A percentile compares a stretch with the other conserved stretches of the same genome.
phyloP scores from a whole-genome alignment of 1,140 invertebrate species.

The Caenorhabditis brenneri region DNA sequence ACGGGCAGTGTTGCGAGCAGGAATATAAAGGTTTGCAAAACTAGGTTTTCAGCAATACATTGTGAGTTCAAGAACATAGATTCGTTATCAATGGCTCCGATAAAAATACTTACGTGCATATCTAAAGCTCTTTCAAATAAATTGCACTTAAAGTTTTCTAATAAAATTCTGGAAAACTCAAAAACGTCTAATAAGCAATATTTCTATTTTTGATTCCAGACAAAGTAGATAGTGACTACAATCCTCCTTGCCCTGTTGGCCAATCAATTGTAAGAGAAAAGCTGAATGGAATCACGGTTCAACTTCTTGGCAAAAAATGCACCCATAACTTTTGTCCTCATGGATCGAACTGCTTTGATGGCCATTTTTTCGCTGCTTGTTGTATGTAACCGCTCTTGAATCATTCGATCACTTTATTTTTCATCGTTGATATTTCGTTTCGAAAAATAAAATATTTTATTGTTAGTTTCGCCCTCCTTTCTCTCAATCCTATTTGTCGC shows the following conservation, averaged over 20 bases:
- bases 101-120: too few relatives aligned
- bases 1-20: not conserved
- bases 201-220: not conserved
- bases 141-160: too few relatives aligned
- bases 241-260: not conserved
- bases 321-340: conserved; percentile 18
- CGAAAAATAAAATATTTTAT: conserved; percentile 8
- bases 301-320: conserved; percentile 7
- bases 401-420: too few relatives aligned
- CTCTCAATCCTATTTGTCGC: too few relatives aligned
- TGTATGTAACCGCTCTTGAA: too few relatives aligned
- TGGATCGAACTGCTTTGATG: not conserved
- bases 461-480: not conserved
- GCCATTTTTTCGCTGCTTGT: conserved; percentile 13
- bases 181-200: too few relatives aligned
- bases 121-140: too few relatives aligned
- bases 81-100: too few relatives aligned
- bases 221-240: not conserved
- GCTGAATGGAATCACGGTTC: conserved; percentile 9
- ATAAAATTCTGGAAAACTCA: too few relatives aligned
- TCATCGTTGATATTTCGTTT: too few relatives aligned
- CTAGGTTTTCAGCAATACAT: not conserved
- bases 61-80: too few relatives aligned
- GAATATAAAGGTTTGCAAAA: not conserved
- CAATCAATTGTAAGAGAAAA: not conserved